A percentile compares a stretch with the other conserved stretches of the same genome.
These are phyloP conservation scores for Lasiurus borealis DNA, from an alignment of 2,113 vertebrate genomes.

Conservation along the genomic window DNA sequence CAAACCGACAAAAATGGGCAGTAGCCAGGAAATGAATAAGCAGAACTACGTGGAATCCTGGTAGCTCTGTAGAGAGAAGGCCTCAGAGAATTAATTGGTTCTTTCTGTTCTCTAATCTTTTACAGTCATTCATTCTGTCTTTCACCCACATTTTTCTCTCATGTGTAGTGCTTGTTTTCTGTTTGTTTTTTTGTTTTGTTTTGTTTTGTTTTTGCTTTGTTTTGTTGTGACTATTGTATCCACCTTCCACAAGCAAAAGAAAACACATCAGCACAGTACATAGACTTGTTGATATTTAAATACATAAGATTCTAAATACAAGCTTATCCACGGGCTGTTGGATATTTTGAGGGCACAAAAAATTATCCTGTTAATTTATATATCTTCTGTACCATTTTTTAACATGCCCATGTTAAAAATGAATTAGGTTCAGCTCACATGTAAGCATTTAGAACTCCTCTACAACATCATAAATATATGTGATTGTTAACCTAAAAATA, in stretches of 20 bases:
- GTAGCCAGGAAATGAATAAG: not conserved
- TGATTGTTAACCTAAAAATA: not conserved
- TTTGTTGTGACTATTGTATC: not conserved
- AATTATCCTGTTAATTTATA: not conserved
- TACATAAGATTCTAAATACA: conserved; percentile 4
- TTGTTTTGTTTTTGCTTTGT: not conserved
- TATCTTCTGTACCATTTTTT: not conserved
- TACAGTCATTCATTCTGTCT: not conserved
- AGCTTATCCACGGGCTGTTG: not conserved
- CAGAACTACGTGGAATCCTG: not conserved
- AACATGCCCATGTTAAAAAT: not conserved
- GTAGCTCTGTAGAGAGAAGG: not conserved
- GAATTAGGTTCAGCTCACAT: not conserved
- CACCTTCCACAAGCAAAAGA: not conserved
- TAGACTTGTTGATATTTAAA: not conserved
- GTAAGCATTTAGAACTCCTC: not conserved
- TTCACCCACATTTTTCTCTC: not conserved
- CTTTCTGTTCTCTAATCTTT: not conserved
- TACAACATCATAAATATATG: not conserved
- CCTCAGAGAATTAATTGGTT: not conserved
- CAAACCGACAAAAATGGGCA: not conserved
- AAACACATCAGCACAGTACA: not conserved
- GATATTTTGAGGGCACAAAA: not conserved
- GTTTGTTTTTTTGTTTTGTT: no score
- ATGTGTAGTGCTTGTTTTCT: not conserved